Percentiles rank a stretch among this genome's conserved stretches.
phyloP scores from a whole-genome alignment of 2,113 vertebrate species.

The Burhinus bistriatus region DNA sequence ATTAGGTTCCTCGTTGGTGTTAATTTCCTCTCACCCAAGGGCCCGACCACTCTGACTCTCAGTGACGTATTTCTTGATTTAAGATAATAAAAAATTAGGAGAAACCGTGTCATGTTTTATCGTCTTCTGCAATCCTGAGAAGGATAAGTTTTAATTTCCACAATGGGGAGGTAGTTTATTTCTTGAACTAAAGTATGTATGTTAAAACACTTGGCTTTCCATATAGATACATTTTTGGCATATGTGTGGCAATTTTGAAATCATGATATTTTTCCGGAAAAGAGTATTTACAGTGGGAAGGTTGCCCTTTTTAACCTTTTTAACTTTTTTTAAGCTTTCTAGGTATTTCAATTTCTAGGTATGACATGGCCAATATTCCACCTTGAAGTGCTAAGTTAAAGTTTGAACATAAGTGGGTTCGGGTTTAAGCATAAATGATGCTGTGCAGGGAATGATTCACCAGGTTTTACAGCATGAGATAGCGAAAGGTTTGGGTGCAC shows the following conservation, averaged over 20 bases:
- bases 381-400: not conserved
- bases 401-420: not conserved
- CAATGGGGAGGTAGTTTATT: not conserved
- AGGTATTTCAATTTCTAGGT: not conserved
- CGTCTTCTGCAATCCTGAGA: not conserved
- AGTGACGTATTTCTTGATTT: not conserved
- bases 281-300: not conserved
- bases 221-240: not conserved
- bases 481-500: not conserved
- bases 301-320: not conserved
- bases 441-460: not conserved
- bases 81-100: not conserved
- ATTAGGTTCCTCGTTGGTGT: not conserved
- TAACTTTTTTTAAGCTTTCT: no score
- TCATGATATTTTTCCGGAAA: not conserved
- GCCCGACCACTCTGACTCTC: not conserved
- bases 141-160: not conserved
- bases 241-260: not conserved
- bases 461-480: not conserved
- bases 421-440: not conserved
- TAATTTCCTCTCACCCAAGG: conserved; percentile 8
- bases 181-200: not conserved
- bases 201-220: not conserved
- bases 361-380: not conserved
- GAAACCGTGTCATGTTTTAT: not conserved